These are phyloP conservation scores for Clistopyga incitator DNA, from an alignment of 2,888 invertebrate species.

Conservation along the genomic window DNA sequence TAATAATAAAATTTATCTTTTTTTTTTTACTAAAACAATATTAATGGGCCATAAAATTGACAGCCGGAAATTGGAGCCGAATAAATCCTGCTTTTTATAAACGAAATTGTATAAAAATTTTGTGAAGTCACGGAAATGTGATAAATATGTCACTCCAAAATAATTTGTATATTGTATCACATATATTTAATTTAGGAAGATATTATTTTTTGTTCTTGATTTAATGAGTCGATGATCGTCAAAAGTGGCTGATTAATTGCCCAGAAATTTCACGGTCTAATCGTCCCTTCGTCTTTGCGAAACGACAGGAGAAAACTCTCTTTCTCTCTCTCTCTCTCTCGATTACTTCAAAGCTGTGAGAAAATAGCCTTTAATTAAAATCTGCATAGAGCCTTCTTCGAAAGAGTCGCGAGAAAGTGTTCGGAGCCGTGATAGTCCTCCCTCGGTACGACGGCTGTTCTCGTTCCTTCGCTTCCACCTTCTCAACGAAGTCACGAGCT, in stretches of 20 bases:
- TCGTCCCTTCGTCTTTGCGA: slow-evolving; percentile 6
- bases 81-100: neutral
- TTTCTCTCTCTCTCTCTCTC: slow-evolving; percentile 61
- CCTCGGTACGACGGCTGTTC: slow-evolving; percentile 9
- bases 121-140: neutral
- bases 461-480: slow-evolving; percentile 38
- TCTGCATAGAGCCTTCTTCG: slow-evolving; percentile 62
- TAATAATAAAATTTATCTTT: neutral
- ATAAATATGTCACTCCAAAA: neutral
- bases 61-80: too few relatives aligned
- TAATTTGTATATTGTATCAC: neutral
- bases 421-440: slow-evolving; percentile 19
- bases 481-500: neutral
- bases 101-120: neutral
- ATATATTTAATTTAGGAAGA: too few relatives aligned
- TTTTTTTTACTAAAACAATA: neutral
- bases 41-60: too few relatives aligned
- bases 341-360: slow-evolving; percentile 50
- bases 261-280: slow-evolving; percentile 40
- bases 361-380: slow-evolving; percentile 66
- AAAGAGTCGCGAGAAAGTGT: slow-evolving; percentile 61
- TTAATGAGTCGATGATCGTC: neutral
- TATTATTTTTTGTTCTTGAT: neutral
- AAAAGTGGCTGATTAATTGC: slow-evolving; percentile 3
- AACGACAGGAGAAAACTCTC: slow-evolving; percentile 44